Conservation (phyloP, 1,140 invertebrate genomes). For the Aphaenogaster ashmeadi region DNA sequence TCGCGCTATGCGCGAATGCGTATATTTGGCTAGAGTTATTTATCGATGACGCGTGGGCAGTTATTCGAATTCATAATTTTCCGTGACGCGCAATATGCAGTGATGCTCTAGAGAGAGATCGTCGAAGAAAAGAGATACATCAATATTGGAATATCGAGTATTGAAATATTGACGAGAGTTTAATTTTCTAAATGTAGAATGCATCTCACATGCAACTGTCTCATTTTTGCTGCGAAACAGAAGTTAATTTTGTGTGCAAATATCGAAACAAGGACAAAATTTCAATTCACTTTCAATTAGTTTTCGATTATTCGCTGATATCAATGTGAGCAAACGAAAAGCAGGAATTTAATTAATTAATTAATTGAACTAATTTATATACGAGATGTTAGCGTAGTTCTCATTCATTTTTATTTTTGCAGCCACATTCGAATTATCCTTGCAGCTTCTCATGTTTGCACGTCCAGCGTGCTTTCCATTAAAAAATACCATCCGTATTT, state of each 20-base stretch:
- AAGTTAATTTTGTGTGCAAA: neutral
- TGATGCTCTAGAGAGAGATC: neutral
- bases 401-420: neutral
- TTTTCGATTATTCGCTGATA: constrained; percentile 7
- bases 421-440: neutral
- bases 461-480: neutral
- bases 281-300: constrained; percentile 11
- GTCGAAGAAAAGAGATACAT: neutral
- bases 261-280: neutral
- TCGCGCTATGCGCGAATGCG: neutral
- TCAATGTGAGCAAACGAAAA: neutral
- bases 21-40: constrained; percentile 52
- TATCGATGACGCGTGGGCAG: constrained; percentile 24
- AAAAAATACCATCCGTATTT: neutral
- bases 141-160: neutral
- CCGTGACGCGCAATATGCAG: neutral
- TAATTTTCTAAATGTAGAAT: neutral
- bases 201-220: neutral
- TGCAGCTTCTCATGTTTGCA: neutral
- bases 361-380: constrained; percentile 39
- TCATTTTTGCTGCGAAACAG: neutral
- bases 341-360: constrained; percentile 25
- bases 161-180: neutral
- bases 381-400: neutral
- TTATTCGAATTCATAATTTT: constrained; percentile 36